These are phyloP conservation scores for Apteryx mantelli DNA, from an alignment of 2,113 vertebrate genomes.

Conservation along the genomic window DNA sequence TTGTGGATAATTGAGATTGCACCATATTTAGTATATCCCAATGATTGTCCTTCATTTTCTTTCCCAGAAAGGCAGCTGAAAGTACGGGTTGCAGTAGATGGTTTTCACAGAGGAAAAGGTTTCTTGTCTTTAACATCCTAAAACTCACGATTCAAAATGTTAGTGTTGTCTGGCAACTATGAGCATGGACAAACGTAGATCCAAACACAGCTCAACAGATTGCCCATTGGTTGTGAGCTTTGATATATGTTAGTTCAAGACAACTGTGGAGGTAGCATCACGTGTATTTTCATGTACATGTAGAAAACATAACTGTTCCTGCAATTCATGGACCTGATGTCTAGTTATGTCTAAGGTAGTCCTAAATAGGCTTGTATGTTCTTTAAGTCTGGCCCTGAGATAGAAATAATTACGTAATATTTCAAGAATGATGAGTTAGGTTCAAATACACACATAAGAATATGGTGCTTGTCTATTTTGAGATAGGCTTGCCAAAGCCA, in stretches of 20 bases:
- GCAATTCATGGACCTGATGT: background rate
- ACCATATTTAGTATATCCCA: background rate
- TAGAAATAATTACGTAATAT: background rate
- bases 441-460: background rate
- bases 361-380: background rate
- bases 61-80: background rate
- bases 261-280: background rate
- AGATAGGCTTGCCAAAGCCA: background rate
- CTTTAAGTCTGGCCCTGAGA: background rate
- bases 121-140: background rate
- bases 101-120: background rate
- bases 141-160: background rate
- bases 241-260: background rate
- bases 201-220: background rate
- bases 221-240: background rate
- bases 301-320: background rate
- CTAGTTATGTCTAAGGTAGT: background rate
- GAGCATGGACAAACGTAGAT: background rate
- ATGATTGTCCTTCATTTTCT: background rate
- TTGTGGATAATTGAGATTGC: background rate
- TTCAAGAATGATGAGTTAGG: background rate
- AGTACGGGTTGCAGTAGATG: background rate
- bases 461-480: background rate
- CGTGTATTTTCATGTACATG: fast-evolving
- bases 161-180: background rate